Percentiles rank a stretch among this genome's conserved stretches.
Conservation (phyloP, 2,888 invertebrate species). For the Graphium colonna region DNA sequence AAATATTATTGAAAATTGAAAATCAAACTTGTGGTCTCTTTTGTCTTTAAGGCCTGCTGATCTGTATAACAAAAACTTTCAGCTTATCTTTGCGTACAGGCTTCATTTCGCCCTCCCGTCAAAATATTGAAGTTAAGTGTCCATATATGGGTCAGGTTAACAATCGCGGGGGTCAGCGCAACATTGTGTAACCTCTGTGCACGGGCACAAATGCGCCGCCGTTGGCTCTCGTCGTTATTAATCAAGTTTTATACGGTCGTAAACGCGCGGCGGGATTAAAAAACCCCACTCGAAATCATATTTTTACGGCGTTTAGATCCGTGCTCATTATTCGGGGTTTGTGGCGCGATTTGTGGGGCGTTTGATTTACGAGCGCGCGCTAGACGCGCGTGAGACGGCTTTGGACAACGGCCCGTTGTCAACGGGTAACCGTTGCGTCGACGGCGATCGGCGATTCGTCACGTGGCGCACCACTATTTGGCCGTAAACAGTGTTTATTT, state of each 20-base stretch:
- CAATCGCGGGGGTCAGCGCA: slow-evolving; percentile 35
- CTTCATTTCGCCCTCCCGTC: slow-evolving; percentile 48
- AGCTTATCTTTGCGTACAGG: too few relatives aligned
- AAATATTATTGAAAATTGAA: too few relatives aligned
- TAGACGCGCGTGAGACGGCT: slow-evolving; percentile 64
- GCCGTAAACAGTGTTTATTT: not conserved
- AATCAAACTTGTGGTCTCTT: too few relatives aligned
- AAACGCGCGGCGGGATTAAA: slow-evolving; percentile 71
- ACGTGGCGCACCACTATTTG: not conserved
- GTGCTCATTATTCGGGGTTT: slow-evolving; percentile 63
- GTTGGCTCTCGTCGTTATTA: slow-evolving; percentile 49
- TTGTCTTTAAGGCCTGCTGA: too few relatives aligned
- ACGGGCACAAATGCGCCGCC: slow-evolving; percentile 46
- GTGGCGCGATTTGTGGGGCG: slow-evolving; percentile 62
- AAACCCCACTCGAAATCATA: slow-evolving; percentile 67
- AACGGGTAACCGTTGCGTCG: slow-evolving; percentile 28
- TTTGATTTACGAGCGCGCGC: slow-evolving; percentile 63
- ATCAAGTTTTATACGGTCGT: slow-evolving; percentile 75
- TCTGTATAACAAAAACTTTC: too few relatives aligned
- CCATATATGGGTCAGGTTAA: slow-evolving; percentile 61
- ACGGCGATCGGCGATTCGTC: slow-evolving; percentile 34
- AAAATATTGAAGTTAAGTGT: slow-evolving; percentile 61
- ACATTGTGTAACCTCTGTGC: slow-evolving; percentile 65
- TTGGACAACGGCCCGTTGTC: slow-evolving; percentile 43
- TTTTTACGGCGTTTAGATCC: slow-evolving; percentile 77